phyloP scores from a whole-genome alignment of 2,113 vertebrate genomes.

The Mustela lutreola region DNA sequence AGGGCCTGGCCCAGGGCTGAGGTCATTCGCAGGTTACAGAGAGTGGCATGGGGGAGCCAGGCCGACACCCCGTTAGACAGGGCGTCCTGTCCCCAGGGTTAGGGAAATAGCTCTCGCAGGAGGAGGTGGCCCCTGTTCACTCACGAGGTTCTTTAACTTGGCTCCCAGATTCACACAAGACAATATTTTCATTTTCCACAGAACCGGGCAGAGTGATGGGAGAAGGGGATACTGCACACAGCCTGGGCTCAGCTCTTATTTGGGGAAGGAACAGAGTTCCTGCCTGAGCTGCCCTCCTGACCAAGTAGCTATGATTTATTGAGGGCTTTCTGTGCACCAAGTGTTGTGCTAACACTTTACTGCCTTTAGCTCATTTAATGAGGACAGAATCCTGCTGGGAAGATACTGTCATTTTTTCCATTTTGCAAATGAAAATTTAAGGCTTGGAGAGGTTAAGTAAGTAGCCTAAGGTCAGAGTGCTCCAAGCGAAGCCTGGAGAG shows the following conservation, averaged over 20 bases:
- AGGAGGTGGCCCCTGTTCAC: constrained; percentile 70
- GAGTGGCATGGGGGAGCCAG: not conserved
- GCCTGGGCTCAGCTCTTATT: not conserved
- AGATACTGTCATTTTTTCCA: constrained; percentile 54
- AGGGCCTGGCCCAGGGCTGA: not conserved
- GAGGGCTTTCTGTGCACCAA: not conserved
- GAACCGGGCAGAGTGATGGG: not conserved
- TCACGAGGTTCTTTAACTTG: constrained; percentile 78
- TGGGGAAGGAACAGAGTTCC: not conserved
- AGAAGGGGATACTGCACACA: not conserved
- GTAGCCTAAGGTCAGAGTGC: not conserved
- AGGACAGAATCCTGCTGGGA: constrained; percentile 61
- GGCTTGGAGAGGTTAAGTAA: constrained; percentile 29
- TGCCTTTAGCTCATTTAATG: constrained; percentile 23
- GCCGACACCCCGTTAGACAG: constrained; percentile 44
- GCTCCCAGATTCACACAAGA: constrained; percentile 67
- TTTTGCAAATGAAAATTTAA: constrained; percentile 32
- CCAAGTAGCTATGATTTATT: constrained; percentile 32
- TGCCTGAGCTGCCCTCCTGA: not conserved
- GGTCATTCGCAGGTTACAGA: constrained; percentile 7
- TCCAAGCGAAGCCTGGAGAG: constrained; percentile 26
- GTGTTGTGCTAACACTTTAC: not conserved
- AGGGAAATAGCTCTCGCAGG: constrained; percentile 66
- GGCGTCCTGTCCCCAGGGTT: constrained; percentile 55
- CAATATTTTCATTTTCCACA: constrained; percentile 79